phyloP scores from a whole-genome alignment of 2,113 vertebrate genomes.

The Pterocles orientalis region DNA sequence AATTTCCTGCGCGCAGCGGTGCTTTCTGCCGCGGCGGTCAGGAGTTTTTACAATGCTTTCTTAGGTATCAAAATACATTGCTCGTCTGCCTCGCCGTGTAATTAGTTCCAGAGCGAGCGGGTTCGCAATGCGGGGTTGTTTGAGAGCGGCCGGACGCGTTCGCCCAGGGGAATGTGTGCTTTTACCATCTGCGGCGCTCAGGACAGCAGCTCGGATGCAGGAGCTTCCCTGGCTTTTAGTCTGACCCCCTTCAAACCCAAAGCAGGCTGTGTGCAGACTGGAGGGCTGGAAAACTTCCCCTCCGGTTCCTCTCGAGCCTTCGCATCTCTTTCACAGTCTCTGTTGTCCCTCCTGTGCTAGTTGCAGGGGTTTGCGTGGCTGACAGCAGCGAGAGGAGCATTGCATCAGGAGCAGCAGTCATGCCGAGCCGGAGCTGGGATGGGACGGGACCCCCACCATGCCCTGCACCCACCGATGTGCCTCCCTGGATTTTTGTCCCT shows the following conservation, averaged over 20 bases:
- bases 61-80: neutral
- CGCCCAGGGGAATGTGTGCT: accelerated
- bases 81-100: neutral
- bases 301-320: neutral
- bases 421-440: accelerated
- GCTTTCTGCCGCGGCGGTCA: neutral
- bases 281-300: neutral
- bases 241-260: neutral
- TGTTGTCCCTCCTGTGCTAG: neutral
- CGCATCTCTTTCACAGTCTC: neutral
- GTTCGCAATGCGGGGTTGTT: accelerated
- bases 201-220: neutral
- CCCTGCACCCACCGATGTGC: neutral
- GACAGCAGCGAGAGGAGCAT: neutral
- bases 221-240: neutral
- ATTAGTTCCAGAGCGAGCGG: conserved; percentile 21
- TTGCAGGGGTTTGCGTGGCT: accelerated
- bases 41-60: neutral
- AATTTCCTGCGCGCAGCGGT: conserved; percentile 26
- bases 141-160: accelerated
- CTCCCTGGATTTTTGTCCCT: accelerated
- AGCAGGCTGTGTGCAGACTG: neutral
- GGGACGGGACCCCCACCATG: accelerated
- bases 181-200: accelerated
- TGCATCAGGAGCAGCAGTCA: neutral